These are phyloP conservation scores for Tichodroma muraria DNA, from an alignment of 2,113 vertebrate genomes.

Conservation along the genomic window DNA sequence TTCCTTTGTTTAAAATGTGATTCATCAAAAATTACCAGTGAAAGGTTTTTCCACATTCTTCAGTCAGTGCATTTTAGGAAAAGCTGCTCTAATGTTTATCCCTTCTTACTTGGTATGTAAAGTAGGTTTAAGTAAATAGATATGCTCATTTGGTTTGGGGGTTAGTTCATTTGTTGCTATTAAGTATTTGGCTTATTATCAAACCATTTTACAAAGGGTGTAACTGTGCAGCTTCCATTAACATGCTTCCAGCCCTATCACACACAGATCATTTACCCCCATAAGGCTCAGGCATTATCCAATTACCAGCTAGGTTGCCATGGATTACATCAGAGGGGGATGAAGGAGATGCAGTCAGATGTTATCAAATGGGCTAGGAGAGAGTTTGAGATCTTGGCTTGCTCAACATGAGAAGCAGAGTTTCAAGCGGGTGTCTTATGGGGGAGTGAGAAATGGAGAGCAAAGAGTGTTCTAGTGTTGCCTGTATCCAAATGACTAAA, in stretches of 20 bases:
- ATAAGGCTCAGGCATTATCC: constrained; percentile 12
- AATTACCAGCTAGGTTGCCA: neutral
- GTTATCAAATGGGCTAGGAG: neutral
- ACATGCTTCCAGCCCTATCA: neutral
- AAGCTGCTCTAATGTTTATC: neutral
- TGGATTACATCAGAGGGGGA: neutral
- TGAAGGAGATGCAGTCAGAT: constrained; percentile 14
- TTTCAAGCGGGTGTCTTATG: neutral
- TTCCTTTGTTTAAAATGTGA: neutral
- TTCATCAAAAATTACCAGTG: neutral
- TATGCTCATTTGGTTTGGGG: constrained; percentile 19
- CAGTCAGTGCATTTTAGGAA: constrained; percentile 2
- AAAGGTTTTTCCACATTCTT: neutral
- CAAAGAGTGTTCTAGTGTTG: neutral
- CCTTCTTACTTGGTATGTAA: neutral
- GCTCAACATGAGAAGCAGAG: neutral
- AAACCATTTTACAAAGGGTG: constrained; percentile 42
- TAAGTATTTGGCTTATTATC: constrained; percentile 47
- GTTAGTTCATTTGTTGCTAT: constrained; percentile 44
- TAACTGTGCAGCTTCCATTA: constrained; percentile 47
- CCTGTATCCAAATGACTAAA: neutral
- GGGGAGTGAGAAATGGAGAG: constrained; percentile 7
- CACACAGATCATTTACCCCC: neutral
- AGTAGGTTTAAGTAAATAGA: constrained; percentile 27
- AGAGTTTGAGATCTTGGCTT: neutral